Percentiles rank a stretch among this genome's conserved stretches.
Conservation (phyloP, 2,113 vertebrate species). For the Osmerus mordax region DNA sequence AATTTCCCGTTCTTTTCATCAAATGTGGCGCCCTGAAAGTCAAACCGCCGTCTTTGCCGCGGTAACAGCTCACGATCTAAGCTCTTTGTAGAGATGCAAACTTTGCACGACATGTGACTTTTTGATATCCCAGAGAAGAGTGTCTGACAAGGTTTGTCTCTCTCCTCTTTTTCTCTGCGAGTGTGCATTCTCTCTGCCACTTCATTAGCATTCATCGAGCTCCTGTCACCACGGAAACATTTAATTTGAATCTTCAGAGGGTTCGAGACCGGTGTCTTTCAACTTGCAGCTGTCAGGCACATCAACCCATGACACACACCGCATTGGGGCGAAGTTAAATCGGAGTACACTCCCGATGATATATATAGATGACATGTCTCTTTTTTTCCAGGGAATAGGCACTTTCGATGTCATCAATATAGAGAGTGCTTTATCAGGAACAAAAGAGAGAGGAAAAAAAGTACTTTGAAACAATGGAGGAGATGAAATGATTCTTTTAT, state of each 20-base stretch:
- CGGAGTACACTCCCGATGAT: conserved; percentile 65
- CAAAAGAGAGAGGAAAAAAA: conserved; percentile 43
- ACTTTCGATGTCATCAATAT: conserved; percentile 68
- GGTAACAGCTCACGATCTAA: conserved; percentile 61
- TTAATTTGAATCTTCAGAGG: conserved; percentile 67
- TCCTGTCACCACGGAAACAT: conserved; percentile 58
- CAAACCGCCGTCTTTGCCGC: conserved; percentile 48
- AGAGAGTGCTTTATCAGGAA: conserved; percentile 61
- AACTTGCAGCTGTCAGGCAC: conserved; percentile 73
- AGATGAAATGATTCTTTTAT: conserved; percentile 62
- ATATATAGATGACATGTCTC: conserved; percentile 75
- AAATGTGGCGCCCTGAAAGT: conserved; percentile 52
- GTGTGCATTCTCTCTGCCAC: conserved; percentile 52
- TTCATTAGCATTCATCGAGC: conserved; percentile 73
- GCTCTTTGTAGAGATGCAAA: conserved; percentile 62
- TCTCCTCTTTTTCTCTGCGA: conserved; percentile 38
- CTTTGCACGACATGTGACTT: conserved; percentile 52
- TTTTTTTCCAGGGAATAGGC: conserved; percentile 62
- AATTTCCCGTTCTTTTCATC: conserved; percentile 61
- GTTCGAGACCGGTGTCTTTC: conserved; percentile 60
- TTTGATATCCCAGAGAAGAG: conserved; percentile 59
- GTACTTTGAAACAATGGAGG: conserved; percentile 53
- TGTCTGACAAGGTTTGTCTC: conserved; percentile 67
- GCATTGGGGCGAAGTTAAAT: conserved; percentile 61
- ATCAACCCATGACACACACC: conserved; percentile 55